phyloP scores from a whole-genome alignment of 2,113 vertebrate species.

The Dryoscopus gambensis region DNA sequence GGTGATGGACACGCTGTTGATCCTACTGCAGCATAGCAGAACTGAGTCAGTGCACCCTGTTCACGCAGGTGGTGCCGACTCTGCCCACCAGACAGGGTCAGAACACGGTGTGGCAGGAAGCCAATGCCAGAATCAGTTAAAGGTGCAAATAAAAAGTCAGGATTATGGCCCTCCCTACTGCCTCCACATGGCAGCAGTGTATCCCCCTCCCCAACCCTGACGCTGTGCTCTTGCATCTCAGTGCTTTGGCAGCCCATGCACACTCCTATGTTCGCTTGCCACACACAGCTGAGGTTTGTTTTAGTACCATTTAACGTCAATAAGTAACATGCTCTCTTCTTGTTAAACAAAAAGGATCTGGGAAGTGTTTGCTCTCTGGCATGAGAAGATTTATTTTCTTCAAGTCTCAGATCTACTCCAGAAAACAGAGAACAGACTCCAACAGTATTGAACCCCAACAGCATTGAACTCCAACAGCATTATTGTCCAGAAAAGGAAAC shows the following conservation, averaged over 20 bases:
- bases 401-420: slow-evolving; percentile 54
- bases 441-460: slow-evolving; percentile 17
- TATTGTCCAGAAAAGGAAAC: slow-evolving; percentile 40
- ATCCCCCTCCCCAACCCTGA: background rate
- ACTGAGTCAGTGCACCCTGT: background rate
- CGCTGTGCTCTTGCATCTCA: slow-evolving; percentile 21
- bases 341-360: slow-evolving; percentile 50
- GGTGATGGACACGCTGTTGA: background rate
- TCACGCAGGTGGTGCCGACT: background rate
- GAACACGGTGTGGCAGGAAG: background rate
- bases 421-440: slow-evolving; percentile 52
- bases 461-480: slow-evolving; percentile 14
- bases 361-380: slow-evolving; percentile 55
- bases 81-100: background rate
- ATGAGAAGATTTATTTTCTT: slow-evolving; percentile 68
- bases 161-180: background rate
- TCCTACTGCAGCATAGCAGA: background rate
- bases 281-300: slow-evolving; percentile 16
- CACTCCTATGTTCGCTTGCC: background rate
- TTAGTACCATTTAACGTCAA: slow-evolving; percentile 40
- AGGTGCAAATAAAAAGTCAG: slow-evolving; percentile 48
- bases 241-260: slow-evolving; percentile 27
- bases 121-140: slow-evolving; percentile 7
- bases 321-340: slow-evolving; percentile 49
- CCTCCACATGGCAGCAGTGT: background rate